Percentiles rank a stretch among this genome's conserved stretches.
Conservation (phyloP, 2,888 invertebrate species). For the Pseudeuparius sepicola region DNA sequence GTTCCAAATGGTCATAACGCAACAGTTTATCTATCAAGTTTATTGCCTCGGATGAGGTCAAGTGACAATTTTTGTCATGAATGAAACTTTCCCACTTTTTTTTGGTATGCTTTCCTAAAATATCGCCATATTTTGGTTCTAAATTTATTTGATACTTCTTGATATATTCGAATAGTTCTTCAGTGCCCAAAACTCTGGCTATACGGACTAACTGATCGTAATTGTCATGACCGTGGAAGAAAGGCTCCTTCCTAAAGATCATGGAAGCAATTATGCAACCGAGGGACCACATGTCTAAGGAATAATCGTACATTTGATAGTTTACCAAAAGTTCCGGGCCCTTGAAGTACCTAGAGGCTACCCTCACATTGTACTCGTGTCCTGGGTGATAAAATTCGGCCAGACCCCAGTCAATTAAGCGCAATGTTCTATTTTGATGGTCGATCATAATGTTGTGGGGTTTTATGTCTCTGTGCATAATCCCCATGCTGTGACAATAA, state of each 20-base stretch:
- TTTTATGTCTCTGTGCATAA: too few species aligned
- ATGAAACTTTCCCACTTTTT: slow-evolving; percentile 99
- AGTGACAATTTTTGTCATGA: slow-evolving; percentile 95
- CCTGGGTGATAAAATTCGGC: slow-evolving; percentile 99
- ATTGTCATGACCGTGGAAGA: too few species aligned
- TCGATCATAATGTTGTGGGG: slow-evolving; percentile 99
- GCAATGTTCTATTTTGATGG: slow-evolving; percentile 94
- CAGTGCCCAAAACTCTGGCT: slow-evolving; percentile 98
- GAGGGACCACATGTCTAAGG: slow-evolving; percentile 98
- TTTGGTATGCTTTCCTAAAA: slow-evolving; percentile 95
- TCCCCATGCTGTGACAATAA: slow-evolving; percentile 99
- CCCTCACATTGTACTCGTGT: slow-evolving; percentile 98
- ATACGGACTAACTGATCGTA: too few species aligned
- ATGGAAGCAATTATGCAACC: slow-evolving; percentile 99
- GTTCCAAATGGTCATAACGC: slow-evolving; percentile 94
- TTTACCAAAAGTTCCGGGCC: slow-evolving; percentile 97
- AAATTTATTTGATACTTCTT: slow-evolving; percentile 99
- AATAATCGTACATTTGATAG: slow-evolving; percentile 99
- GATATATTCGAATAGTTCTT: slow-evolving; percentile 96
- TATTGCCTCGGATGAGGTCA: slow-evolving; percentile 94
- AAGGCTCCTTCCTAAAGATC: slow-evolving; percentile 99
- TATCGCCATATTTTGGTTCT: slow-evolving; percentile 97
- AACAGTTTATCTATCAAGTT: slow-evolving; percentile 97
- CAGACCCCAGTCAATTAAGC: slow-evolving; percentile 98
- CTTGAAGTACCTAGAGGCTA: slow-evolving; percentile 97